Conservation (phyloP, 2,888 invertebrate species). For the Dynastes grantii region DNA sequence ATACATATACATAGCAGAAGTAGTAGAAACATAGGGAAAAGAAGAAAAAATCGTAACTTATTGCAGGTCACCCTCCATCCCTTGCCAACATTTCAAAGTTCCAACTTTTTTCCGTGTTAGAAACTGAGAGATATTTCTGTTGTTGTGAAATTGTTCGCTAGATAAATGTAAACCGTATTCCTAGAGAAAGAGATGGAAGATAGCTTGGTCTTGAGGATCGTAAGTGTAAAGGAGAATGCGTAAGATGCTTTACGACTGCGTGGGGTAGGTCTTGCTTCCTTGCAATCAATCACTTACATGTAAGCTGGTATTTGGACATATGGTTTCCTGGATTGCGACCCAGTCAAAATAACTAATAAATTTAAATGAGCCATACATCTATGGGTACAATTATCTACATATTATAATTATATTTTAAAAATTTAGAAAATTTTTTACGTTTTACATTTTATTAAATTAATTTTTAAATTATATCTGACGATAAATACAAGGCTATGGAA, state of each 20-base stretch:
- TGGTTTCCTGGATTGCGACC: slow-evolving; percentile 61
- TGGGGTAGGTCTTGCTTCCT: slow-evolving; percentile 59
- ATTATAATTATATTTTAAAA: background rate
- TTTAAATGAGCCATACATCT: slow-evolving; percentile 9
- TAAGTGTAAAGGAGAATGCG: background rate
- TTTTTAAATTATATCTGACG: too few species aligned
- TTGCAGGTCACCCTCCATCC: slow-evolving; percentile 31
- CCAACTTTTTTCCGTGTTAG: background rate
- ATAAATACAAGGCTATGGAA: too few species aligned
- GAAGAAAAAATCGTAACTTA: slow-evolving; percentile 46
- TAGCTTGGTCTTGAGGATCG: background rate
- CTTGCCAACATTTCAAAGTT: background rate
- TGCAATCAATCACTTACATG: slow-evolving; percentile 61
- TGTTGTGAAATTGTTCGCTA: too few species aligned
- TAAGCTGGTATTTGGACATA: slow-evolving; percentile 63
- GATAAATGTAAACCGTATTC: too few species aligned
- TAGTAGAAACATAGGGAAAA: slow-evolving; percentile 1
- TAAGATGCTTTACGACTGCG: slow-evolving; percentile 9
- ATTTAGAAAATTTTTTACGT: too few species aligned
- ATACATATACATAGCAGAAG: background rate
- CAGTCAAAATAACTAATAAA: slow-evolving; percentile 49
- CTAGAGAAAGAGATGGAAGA: background rate
- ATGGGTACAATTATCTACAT: background rate
- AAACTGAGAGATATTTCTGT: background rate
- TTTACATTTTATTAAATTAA: too few species aligned